Evolutionary conservation across 2,113 vertebrate species (phyloP), one percentile per base, ranked within the genome.

Genomic region (Marmota flaviventris): DNA sequence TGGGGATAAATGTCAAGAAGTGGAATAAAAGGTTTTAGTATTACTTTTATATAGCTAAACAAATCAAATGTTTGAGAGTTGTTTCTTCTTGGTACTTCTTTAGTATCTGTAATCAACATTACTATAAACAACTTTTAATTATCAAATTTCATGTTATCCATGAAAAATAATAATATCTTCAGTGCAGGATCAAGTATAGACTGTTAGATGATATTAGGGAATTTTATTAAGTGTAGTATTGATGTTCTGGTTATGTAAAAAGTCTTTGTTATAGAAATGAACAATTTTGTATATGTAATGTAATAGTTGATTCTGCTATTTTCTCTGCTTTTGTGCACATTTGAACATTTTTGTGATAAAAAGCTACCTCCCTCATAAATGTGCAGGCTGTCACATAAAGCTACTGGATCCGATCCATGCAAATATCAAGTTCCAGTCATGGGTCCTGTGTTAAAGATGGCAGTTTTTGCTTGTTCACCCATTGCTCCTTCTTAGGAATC

Each of bases 21-120:
- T 77, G 67, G 87, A 90, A 56, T 72, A 81, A 72, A 48, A 48
- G 89, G 56, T 89, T 65, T 61, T 82, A 39, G 42, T 51, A 25
- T 39, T 96, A 82, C 79, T 91, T 89, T 93, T 84, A 53, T 45
- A 82, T 4, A 85, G 24, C 56, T 85, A 63, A 84, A 61, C 27
- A 87, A 76, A 65, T 22, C 39, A 65, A 85, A 83, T 86, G 48
- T 89, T 51, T 63, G 5, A 37, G 69, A 29, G 56, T 24, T 56
- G 56, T 56, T 58, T 58, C 56, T 58, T 58, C 7, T 76, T 85
- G 69, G 58, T 45, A 93, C 53, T 79, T 86, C 22, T n/a, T 73
- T 34, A 48, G 4, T 90, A 56, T 95, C 34, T 84, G 12, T 75
- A 79, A 45, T 89, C 51, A 69, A 37, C 12, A 29, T 86, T 72